phyloP scores from a whole-genome alignment of 30 jellyfish, hydroid and myxozoan species.

The Sanderia malayensis region DNA sequence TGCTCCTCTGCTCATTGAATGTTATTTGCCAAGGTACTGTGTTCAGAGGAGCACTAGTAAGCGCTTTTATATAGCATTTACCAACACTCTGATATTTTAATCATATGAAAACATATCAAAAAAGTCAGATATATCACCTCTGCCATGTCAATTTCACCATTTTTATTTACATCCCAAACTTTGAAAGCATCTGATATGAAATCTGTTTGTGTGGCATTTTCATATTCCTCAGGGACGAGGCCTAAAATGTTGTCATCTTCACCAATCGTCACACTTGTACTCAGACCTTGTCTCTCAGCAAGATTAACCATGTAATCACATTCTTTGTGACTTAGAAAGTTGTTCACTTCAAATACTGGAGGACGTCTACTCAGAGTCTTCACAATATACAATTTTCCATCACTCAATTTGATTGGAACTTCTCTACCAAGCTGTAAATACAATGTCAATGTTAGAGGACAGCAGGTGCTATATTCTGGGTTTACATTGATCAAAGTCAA shows the following conservation, averaged over 20 bases:
- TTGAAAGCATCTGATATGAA: conserved; percentile 9
- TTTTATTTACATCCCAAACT: conserved; percentile 37
- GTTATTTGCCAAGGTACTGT: too few species aligned
- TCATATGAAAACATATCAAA: too few species aligned
- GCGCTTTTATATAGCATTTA: too few species aligned
- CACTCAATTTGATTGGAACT: background rate
- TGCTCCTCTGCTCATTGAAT: too few species aligned
- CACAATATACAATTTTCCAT: conserved; percentile 23
- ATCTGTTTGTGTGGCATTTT: background rate
- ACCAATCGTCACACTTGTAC: conserved; percentile 36
- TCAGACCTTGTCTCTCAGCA: conserved; percentile 37
- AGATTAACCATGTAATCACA: conserved; percentile 49
- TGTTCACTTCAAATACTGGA: conserved; percentile 48
- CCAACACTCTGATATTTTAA: too few species aligned
- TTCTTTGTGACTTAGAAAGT: conserved; percentile 38
- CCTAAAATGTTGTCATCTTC: conserved; percentile 19
- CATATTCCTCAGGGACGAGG: background rate
- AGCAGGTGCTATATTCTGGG: too few species aligned
- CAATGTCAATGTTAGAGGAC: too few species aligned
- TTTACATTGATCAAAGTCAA: too few species aligned
- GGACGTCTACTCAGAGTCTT: conserved; percentile 43
- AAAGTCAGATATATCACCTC: too few species aligned
- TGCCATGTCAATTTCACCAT: conserved; percentile 13
- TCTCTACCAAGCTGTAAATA: conserved; percentile 17
- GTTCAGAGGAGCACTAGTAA: too few species aligned